Conservation (phyloP, 2,797 vertebrate genomes). For the Labroides dimidiatus region DNA sequence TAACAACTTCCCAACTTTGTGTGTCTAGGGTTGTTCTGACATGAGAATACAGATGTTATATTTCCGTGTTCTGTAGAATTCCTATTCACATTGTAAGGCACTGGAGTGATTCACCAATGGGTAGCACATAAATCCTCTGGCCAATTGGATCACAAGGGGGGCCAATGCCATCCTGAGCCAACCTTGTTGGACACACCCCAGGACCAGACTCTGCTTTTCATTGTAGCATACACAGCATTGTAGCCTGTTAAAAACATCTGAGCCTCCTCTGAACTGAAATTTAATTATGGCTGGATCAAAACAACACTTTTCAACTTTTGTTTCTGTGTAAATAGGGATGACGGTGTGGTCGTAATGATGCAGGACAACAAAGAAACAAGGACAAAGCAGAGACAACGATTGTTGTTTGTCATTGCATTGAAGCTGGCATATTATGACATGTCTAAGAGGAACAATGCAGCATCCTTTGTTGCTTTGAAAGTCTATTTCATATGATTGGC, state of each 20-base stretch:
- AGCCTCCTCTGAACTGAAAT: neutral
- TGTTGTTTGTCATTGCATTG: neutral
- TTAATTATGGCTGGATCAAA: neutral
- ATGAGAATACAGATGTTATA: too few relatives aligned
- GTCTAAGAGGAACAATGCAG: neutral
- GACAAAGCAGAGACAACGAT: neutral
- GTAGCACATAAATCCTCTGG: too few relatives aligned
- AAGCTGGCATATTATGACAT: neutral
- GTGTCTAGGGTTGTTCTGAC: too few relatives aligned
- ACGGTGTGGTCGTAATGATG: neutral
- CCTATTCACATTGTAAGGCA: too few relatives aligned
- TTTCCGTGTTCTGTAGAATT: too few relatives aligned
- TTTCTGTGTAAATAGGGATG: neutral
- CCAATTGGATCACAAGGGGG: too few relatives aligned
- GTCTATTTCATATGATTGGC: neutral
- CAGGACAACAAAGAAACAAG: neutral
- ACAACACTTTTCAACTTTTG: neutral
- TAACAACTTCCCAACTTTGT: too few relatives aligned
- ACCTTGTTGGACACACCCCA: too few relatives aligned
- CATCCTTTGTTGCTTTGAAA: neutral
- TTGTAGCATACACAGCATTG: neutral
- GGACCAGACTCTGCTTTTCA: neutral
- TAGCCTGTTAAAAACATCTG: neutral
- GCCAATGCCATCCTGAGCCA: too few relatives aligned
- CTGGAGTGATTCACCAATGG: too few relatives aligned